Evolutionary conservation across 1,140 invertebrate species (phyloP).

Genomic region (Schlechtendalia chinensis): DNA sequence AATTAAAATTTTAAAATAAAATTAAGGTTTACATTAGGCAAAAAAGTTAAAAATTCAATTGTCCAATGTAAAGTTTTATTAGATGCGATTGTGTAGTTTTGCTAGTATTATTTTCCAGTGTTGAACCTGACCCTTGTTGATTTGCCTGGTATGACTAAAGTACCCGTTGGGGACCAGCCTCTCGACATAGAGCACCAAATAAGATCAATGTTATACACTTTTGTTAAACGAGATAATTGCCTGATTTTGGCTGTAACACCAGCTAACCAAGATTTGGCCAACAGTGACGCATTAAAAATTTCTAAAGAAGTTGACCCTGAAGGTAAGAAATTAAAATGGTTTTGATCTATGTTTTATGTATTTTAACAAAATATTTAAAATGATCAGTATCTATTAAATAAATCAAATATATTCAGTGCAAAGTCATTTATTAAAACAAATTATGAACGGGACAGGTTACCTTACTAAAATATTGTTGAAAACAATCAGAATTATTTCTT

Average conservation of each 20-base stretch:
- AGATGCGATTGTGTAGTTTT: constrained; percentile 45
- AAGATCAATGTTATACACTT: constrained; percentile 89
- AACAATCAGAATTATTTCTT: background rate
- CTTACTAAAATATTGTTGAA: constrained; percentile 3
- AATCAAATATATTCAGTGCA: background rate
- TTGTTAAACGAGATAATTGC: constrained; percentile 88
- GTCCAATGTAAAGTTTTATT: background rate
- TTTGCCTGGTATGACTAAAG: constrained; percentile 92
- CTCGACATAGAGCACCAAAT: constrained; percentile 91
- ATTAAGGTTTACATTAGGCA: background rate
- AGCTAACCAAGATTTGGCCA: constrained; percentile 94
- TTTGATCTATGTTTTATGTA: constrained; percentile 1
- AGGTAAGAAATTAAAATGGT: constrained; percentile 61
- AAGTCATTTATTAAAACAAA: background rate
- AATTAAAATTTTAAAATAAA: background rate
- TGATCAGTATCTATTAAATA: background rate
- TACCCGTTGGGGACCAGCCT: constrained; percentile 94
- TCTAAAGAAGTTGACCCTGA: constrained; percentile 94
- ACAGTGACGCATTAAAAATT: constrained; percentile 92
- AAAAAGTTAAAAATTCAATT: background rate
- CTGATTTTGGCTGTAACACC: constrained; percentile 95
- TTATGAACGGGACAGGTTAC: background rate
- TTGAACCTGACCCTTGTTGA: constrained; percentile 94
- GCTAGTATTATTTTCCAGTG: constrained; percentile 63
- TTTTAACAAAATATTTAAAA: constrained; percentile 9